Percentiles rank a stretch among this genome's conserved stretches.
phyloP scores from a whole-genome alignment of 2,888 invertebrate genomes.

The Oasisia sp. region DNA sequence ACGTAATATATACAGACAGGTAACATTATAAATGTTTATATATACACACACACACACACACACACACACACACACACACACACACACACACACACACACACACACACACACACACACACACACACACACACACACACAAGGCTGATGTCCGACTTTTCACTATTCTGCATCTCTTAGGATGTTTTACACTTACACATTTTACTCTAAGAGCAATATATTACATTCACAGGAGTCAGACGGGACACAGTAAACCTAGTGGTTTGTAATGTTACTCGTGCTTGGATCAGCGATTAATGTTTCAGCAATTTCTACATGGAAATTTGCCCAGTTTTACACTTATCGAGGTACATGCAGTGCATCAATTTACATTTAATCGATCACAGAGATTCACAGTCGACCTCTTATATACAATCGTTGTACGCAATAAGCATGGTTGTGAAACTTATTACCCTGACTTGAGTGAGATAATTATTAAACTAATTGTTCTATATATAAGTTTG shows the following conservation, averaged over 20 bases:
- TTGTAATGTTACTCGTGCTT: neutral
- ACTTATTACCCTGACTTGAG: neutral
- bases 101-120: no score
- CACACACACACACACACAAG: neutral
- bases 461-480: neutral
- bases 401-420: neutral
- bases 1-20: neutral
- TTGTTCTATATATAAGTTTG: neutral
- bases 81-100: no score
- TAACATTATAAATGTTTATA: neutral
- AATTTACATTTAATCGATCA: neutral
- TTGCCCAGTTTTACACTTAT: neutral
- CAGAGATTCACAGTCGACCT: neutral
- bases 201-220: neutral
- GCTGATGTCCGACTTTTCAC: neutral
- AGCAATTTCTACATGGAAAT: neutral
- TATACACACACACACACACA: no score
- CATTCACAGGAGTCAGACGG: neutral
- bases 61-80: no score
- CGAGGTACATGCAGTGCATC: neutral
- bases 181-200: neutral
- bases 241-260: neutral
- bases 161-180: neutral
- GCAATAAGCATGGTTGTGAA: neutral
- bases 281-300: neutral